Percentiles rank a stretch among this genome's conserved stretches.
phyloP scores from a whole-genome alignment of 2,888 invertebrate species.

The Muscina levida region DNA sequence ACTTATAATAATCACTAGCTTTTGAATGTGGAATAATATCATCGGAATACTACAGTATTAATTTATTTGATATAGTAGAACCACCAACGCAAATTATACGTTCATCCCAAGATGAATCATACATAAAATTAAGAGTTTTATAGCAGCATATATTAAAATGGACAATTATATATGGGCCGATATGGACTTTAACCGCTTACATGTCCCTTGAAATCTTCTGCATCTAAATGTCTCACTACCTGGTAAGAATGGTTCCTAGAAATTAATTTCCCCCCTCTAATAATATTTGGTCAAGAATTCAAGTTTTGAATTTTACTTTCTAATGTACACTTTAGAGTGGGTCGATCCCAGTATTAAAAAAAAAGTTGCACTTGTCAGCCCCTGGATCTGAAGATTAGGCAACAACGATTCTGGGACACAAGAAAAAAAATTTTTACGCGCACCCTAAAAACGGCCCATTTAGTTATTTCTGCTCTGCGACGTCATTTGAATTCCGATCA shows the following conservation, averaged over 20 bases:
- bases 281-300: neutral
- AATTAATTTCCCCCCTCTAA: neutral
- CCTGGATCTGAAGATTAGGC: too few species aligned
- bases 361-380: too few species aligned
- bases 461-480: too few species aligned
- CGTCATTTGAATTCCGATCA: too few species aligned
- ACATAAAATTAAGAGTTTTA: slow-evolving; percentile 1
- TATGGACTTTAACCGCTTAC: neutral
- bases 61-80: slow-evolving; percentile 2
- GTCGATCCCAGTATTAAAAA: too few species aligned
- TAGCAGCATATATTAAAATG: neutral
- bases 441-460: too few species aligned
- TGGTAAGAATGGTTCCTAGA: too few species aligned
- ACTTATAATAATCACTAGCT: neutral
- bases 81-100: neutral
- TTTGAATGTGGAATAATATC: neutral
- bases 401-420: too few species aligned
- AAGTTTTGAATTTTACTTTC: neutral
- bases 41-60: neutral
- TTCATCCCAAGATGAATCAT: neutral
- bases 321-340: neutral
- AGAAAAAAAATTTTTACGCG: too few species aligned
- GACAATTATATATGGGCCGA: neutral
- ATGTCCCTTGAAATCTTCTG: neutral
- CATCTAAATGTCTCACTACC: neutral